Evolutionary conservation across 2,797 vertebrate genomes (phyloP), one percentile per base, ranked within the genome.

Genomic region (Chaetodon trifasciatus): DNA sequence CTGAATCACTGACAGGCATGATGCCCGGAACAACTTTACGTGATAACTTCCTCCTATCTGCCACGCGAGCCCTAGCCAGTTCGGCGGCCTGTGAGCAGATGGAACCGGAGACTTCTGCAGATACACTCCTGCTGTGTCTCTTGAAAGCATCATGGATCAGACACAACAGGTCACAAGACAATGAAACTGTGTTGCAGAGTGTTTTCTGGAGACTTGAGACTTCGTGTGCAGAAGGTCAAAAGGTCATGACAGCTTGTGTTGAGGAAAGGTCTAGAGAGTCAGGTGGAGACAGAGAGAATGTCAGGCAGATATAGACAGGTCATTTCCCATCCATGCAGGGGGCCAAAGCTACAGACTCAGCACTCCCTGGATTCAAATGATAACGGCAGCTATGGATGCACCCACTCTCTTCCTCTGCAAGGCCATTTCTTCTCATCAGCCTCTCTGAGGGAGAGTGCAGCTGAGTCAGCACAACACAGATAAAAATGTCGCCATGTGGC

Each of bases 81-180:
- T 84, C 87, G 72, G 83, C 83, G 50, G 60, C 60, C 69, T 68
- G 35, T 6, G 70, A 92, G 82, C 92, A 94, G 93, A 94, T 93
- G 91, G 90, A 85, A 78, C 32, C 5, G 21, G 70, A 89, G 78
- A 71, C 68, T 76, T 88, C 70, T 56, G 15, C 23, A 35, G 82
- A 80, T 70, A 8, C 50, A 3, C 73, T 68, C 92, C 76, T 50
- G 73, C 88, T 88, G 88, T 2, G 77, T 78, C 81, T 76, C 85
- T 85, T 82, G 86, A 93, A 81, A 85, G 89, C 74, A 78, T 80
- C 87, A 85, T 92, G 90, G 84, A 92, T 93, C 91, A 91, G 83
- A 80, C 83, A 90, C 89, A 91, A 92, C 83, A 86, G 85, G 88
- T 88, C 79, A 70, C 35, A 58, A 83, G 74, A 90, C 83, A 82